Conservation (phyloP, 2,113 vertebrate genomes). For the Centropus unirufus region DNA sequence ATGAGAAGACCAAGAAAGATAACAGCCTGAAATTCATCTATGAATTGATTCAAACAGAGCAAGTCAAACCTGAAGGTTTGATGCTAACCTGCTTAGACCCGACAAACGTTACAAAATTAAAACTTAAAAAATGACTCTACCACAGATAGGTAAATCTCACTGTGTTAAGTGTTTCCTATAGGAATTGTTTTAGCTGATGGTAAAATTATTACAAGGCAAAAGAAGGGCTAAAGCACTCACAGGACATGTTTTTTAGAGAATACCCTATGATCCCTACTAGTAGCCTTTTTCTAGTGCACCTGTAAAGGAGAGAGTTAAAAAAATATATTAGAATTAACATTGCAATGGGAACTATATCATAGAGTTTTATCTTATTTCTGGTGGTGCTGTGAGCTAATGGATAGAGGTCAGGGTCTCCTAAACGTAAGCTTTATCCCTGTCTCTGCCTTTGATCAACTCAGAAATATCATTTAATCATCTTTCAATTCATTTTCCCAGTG, state of each 20-base stretch:
- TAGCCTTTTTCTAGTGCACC: neutral
- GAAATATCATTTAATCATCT: neutral
- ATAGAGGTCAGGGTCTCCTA: neutral
- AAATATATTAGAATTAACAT: neutral
- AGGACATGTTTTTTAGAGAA: neutral
- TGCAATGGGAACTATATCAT: neutral
- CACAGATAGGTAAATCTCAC: neutral
- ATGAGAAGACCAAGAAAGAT: neutral
- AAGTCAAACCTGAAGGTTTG: slow-evolving; percentile 72
- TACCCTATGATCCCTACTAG: neutral
- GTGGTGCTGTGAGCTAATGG: neutral
- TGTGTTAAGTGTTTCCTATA: neutral
- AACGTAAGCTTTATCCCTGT: neutral
- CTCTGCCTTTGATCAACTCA: neutral
- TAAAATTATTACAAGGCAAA: neutral
- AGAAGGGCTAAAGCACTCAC: neutral
- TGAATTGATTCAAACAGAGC: neutral
- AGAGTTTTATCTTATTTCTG: neutral
- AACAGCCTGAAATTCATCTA: neutral
- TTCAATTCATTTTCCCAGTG: neutral
- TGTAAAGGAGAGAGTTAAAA: neutral
- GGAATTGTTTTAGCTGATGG: neutral
- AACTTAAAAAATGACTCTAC: slow-evolving; percentile 66
- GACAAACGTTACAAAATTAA: slow-evolving; percentile 75
- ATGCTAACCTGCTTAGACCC: slow-evolving; percentile 79